These are phyloP conservation scores for Tokudaia tokunoshimensis DNA, from an alignment of 2,797 vertebrate species.

Conservation along the genomic window DNA sequence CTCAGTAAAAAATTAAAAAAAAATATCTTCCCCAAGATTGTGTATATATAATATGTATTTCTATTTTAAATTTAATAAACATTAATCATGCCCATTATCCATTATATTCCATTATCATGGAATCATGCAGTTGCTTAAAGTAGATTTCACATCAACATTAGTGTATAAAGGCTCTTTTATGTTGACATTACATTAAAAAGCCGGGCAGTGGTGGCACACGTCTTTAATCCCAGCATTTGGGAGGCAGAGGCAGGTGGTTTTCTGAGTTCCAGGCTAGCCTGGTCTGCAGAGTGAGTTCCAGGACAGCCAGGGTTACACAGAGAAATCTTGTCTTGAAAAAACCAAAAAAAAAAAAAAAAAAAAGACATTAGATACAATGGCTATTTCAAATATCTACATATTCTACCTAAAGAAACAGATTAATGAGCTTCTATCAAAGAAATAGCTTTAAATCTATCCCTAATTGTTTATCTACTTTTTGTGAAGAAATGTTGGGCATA, in stretches of 20 bases:
- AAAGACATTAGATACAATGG: neutral
- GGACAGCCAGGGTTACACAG: too few relatives aligned
- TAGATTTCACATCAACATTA: neutral
- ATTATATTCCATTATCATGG: neutral
- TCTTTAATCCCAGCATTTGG: too few relatives aligned
- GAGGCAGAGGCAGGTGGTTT: too few relatives aligned
- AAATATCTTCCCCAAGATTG: neutral
- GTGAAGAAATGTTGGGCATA: neutral
- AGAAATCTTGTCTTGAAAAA: too few relatives aligned
- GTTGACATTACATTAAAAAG: neutral
- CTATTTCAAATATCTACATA: neutral
- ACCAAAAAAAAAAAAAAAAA: too few relatives aligned
- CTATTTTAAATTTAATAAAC: neutral
- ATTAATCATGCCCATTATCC: neutral
- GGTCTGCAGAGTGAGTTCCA: too few relatives aligned
- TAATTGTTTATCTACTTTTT: neutral
- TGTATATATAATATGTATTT: neutral
- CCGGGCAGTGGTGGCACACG: too few relatives aligned
- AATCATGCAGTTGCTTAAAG: constrained; percentile 13
- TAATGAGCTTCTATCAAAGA: constrained; percentile 19
- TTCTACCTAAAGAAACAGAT: neutral
- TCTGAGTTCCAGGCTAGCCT: too few relatives aligned
- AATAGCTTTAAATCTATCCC: neutral
- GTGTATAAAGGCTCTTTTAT: neutral
- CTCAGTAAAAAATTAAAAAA: neutral